These are phyloP conservation scores for Amniataba percoides DNA, from an alignment of 2,797 vertebrate species.

Conservation along the genomic window DNA sequence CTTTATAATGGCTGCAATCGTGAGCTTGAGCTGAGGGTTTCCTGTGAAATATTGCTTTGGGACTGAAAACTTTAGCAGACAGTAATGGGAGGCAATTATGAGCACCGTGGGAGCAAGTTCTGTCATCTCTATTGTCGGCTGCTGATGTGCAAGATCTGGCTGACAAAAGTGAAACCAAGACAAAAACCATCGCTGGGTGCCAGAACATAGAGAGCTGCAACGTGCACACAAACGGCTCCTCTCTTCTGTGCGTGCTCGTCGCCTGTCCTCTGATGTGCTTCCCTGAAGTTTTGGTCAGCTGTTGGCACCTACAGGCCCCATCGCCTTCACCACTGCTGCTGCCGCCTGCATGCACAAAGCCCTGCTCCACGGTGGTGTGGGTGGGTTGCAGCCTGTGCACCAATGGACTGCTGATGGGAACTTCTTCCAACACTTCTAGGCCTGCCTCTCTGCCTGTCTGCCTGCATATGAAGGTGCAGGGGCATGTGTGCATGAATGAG, in stretches of 20 bases:
- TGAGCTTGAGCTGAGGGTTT: constrained; percentile 1
- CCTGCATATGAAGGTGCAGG: not conserved
- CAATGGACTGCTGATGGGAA: constrained; percentile 31
- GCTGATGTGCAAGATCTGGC: constrained; percentile 7
- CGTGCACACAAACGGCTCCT: constrained; percentile 39
- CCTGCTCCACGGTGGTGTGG: no score
- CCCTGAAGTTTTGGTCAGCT: constrained; percentile 75
- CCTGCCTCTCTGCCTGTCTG: not conserved
- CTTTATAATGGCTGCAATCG: not conserved
- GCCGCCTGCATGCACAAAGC: constrained; percentile 50
- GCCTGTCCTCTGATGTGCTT: constrained; percentile 63
- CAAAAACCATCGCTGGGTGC: not conserved
- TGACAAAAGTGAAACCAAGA: constrained; percentile 29
- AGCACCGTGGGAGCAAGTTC: not conserved
- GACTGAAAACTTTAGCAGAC: constrained; percentile 2
- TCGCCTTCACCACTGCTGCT: constrained; percentile 26
- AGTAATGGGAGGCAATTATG: not conserved
- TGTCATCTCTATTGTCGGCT: constrained; percentile 5
- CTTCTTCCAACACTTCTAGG: constrained; percentile 16
- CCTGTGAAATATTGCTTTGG: constrained; percentile 8
- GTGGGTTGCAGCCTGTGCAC: constrained; percentile 61
- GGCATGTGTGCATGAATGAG: constrained; percentile 29
- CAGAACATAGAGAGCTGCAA: constrained; percentile 22
- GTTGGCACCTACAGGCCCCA: constrained; percentile 67
- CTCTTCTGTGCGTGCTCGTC: constrained; percentile 54